Percentiles rank a stretch among this genome's conserved stretches.
phyloP scores from a whole-genome alignment of 1,140 invertebrate species.

The Dolichoris vasculosae region DNA sequence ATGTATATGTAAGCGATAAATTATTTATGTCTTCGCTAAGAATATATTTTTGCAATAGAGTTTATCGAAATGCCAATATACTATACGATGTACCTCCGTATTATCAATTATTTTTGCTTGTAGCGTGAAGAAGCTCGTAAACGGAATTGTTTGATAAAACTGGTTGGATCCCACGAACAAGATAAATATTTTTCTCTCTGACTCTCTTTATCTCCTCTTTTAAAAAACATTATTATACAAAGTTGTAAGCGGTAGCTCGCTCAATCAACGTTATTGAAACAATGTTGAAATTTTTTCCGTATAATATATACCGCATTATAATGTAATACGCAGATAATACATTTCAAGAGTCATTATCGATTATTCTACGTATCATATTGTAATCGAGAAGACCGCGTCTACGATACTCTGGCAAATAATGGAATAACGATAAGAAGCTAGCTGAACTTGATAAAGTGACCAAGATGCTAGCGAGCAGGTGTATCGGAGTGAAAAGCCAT shows the following conservation, averaged over 20 bases:
- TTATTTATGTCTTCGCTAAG: conserved; percentile 5
- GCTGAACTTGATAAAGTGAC: neutral
- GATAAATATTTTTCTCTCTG: neutral
- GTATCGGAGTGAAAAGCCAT: no score
- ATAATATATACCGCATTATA: neutral
- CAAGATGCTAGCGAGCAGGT: neutral
- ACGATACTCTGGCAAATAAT: neutral
- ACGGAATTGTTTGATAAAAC: neutral
- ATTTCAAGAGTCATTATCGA: neutral
- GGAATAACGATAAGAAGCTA: neutral
- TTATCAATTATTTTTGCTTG: conserved; percentile 21
- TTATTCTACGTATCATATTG: neutral
- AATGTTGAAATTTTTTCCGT: conserved; percentile 21
- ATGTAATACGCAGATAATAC: neutral
- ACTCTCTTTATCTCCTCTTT: neutral
- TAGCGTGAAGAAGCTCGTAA: conserved; percentile 6
- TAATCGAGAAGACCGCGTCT: no score
- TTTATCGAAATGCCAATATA: conserved; percentile 13
- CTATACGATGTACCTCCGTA: neutral
- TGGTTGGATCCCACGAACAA: neutral
- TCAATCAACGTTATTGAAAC: neutral
- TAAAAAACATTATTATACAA: neutral
- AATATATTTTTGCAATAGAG: conserved; percentile 9
- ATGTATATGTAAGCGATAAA: neutral
- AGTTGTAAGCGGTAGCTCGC: neutral